A percentile compares a stretch with the other conserved stretches of the same genome.
Conservation (phyloP, 2,113 vertebrate genomes). For the Oreochromis niloticus region DNA sequence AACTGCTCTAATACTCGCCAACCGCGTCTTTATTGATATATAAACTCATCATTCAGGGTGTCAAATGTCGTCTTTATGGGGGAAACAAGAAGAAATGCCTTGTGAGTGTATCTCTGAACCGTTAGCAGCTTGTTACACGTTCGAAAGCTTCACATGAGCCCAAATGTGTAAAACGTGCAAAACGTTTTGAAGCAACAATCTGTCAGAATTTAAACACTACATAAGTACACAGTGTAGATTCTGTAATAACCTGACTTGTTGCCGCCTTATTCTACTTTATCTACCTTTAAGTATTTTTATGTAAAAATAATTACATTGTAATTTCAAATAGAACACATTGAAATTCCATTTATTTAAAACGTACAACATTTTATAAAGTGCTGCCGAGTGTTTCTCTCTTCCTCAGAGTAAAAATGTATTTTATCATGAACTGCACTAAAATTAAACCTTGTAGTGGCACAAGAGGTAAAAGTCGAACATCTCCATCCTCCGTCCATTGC, state of each 20-base stretch:
- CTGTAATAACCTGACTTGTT: not conserved
- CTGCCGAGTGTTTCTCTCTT: not conserved
- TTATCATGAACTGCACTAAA: not conserved
- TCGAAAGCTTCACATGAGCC: not conserved
- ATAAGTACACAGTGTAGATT: not conserved
- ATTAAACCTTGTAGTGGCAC: not conserved
- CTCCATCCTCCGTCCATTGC: not conserved
- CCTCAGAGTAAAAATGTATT: not conserved
- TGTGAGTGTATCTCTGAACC: not conserved
- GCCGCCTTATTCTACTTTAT: not conserved
- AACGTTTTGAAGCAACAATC: not conserved
- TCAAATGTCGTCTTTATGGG: not conserved
- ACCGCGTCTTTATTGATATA: accelerated
- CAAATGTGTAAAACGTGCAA: not conserved
- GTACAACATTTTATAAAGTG: not conserved
- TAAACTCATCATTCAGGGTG: not conserved
- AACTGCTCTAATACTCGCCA: not conserved
- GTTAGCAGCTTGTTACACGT: not conserved
- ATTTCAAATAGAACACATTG: not conserved
- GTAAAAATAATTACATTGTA: not conserved
- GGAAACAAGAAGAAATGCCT: not conserved
- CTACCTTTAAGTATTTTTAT: accelerated
- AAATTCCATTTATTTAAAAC: not conserved
- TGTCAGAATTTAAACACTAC: not conserved
- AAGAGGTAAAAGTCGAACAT: not conserved